Base-by-base conservation (phyloP, 2,113 vertebrate species). In the Butastur rufipennis region DNA sequence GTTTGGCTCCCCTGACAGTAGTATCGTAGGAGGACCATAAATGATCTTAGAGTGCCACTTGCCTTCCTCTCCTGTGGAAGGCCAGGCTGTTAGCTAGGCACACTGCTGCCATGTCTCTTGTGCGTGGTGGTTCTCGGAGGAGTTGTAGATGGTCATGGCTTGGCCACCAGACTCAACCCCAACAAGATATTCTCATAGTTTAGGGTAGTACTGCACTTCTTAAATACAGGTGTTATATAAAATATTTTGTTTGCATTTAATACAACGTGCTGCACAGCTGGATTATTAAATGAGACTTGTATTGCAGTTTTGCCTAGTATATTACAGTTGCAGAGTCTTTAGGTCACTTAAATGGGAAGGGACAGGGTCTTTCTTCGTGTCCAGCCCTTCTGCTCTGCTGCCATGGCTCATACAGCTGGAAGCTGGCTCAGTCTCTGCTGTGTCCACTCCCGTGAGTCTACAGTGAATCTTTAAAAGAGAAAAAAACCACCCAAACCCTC, bases 11-110 rank as follows among this genome's bases (percentile, higher is more conserved):
- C 7, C 17, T 29, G 66, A 16, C 4, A 0, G 18, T 11, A 6
- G 32, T 67, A 10, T 25, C 0, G 1, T 16, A 25, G 66, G 18
- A 65, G 25, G n/a, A 25, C n/a, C 11, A 2, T 43, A 25, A 52
- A 27, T 27, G 19, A 45, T 23, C 68, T n/a, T 4, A 4, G 47
- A 17, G 40, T 20, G 61, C 43, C 27, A 0, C 12, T 63, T n/a
- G 32, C 32, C 12, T 8, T 20, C 14, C 10, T 23, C 20, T 45
- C 32, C 29, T 22, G 32, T 6, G 31, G 45, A 9, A 55, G 52
- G 15, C 45, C 31, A 20, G 21, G 21, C 72, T 29, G 43, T 13
- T 7, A 7, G 27, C 18, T 3, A 0, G 19, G 19, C 17, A 21
- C 4, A 2, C 40, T 32, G 47, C 86, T 9, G 10, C 66, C 23